Percentiles rank a stretch among this genome's conserved stretches.
phyloP scores from a whole-genome alignment of 1,140 invertebrate species.

The Lucilia cuprina region DNA sequence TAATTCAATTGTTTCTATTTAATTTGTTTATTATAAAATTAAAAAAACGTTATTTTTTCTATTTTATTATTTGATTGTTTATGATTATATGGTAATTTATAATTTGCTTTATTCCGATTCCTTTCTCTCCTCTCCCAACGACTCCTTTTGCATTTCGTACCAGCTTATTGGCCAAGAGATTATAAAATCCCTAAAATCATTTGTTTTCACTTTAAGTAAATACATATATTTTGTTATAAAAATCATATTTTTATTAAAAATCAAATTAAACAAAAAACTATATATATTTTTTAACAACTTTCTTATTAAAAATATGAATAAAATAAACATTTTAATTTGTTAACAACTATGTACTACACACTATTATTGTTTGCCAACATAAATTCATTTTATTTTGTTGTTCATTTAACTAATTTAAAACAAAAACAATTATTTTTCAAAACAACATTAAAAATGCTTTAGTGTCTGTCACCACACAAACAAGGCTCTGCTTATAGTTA shows the following conservation, averaged over 20 bases:
- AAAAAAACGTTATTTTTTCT: constrained; percentile 14
- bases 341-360: neutral
- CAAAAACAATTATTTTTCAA: neutral
- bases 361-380: neutral
- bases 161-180: neutral
- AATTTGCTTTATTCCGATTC: too few relatives aligned
- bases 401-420: too few relatives aligned
- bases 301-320: neutral
- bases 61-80: neutral
- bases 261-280: too few relatives aligned
- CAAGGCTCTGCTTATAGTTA: neutral
- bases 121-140: neutral
- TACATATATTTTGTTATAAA: constrained; percentile 27
- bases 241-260: neutral
- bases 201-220: constrained; percentile 19
- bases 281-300: too few relatives aligned
- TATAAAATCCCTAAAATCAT: neutral
- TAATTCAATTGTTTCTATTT: neutral
- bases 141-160: constrained; percentile 14
- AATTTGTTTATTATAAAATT: neutral
- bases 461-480: too few relatives aligned
- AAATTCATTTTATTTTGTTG: too few relatives aligned
- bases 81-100: too few relatives aligned
- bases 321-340: neutral
- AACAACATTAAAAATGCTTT: neutral